Evolutionary conservation across 2,888 invertebrate genomes (phyloP).

Genomic region (Oscheius myriophilus): DNA sequence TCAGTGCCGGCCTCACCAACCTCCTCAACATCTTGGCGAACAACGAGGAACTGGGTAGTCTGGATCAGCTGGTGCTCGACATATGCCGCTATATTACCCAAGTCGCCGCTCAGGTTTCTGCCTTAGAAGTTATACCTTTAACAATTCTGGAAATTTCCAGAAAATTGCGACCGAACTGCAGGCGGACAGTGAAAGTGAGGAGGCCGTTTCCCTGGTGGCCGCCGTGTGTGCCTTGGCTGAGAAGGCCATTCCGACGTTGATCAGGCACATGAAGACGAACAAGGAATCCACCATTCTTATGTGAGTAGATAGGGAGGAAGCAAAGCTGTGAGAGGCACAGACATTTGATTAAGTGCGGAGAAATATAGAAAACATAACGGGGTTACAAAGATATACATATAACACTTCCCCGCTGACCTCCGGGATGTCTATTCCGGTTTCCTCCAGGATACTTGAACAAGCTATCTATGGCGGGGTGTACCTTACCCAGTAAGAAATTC

Average conservation of each 20-base stretch:
- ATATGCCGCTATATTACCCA: constrained; percentile 48
- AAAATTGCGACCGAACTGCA: constrained; percentile 41
- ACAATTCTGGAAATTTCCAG: not conserved
- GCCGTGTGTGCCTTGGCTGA: constrained; percentile 45
- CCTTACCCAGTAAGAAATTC: too few species aligned
- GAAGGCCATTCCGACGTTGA: constrained; percentile 41
- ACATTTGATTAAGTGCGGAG: too few species aligned
- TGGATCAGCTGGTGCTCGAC: constrained; percentile 42
- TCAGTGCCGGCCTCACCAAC: constrained; percentile 52
- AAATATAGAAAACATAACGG: too few species aligned
- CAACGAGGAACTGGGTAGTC: constrained; percentile 51
- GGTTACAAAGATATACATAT: too few species aligned
- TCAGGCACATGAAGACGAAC: constrained; percentile 31
- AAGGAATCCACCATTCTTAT: not conserved
- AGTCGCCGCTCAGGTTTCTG: constrained; percentile 39
- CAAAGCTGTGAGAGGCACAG: too few species aligned
- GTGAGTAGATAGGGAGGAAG: constrained; percentile 1
- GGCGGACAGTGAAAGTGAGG: constrained; percentile 43
- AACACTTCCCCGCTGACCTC: too few species aligned
- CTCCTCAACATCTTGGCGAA: constrained; percentile 51
- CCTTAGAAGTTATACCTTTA: not conserved
- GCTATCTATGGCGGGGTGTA: too few species aligned
- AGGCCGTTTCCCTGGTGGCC: constrained; percentile 38
- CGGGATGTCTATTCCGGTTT: too few species aligned
- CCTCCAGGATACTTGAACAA: too few species aligned